A percentile compares a stretch with the other conserved stretches of the same genome.
These are phyloP conservation scores for Macrotrachela quadricornifera DNA, from an alignment of 1,140 invertebrate species.

Conservation along the genomic window DNA sequence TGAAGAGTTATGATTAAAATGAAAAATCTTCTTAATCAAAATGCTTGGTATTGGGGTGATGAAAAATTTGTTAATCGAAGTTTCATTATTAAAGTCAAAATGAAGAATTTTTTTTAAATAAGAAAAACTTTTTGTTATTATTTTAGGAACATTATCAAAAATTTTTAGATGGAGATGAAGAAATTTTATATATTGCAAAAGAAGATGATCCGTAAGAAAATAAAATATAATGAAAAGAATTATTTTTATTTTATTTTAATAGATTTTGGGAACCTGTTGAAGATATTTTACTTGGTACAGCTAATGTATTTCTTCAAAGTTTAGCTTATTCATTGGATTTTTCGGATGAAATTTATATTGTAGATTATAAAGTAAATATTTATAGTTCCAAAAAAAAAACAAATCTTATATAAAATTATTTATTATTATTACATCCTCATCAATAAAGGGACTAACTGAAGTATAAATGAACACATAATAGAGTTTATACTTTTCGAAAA, in stretches of 20 bases:
- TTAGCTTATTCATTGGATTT: constrained; percentile 27
- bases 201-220: constrained; percentile 21
- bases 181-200: constrained; percentile 16
- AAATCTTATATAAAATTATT: no score
- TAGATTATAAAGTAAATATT: constrained; percentile 18
- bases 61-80: constrained; percentile 30
- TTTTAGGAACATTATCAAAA: constrained; percentile 27
- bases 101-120: not conserved
- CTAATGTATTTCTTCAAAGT: constrained; percentile 27
- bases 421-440: no score
- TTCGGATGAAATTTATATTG: constrained; percentile 23
- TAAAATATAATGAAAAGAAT: no score
- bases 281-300: constrained; percentile 18
- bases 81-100: constrained; percentile 27
- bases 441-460: no score
- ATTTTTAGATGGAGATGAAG: constrained; percentile 25
- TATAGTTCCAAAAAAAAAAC: no score
- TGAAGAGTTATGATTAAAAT: constrained; percentile 31
- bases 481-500: no score
- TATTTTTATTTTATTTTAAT: no score
- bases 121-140: not conserved
- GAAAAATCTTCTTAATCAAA: constrained; percentile 27
- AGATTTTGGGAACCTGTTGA: constrained; percentile 30
- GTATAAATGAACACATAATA: no score
- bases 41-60: constrained; percentile 29